Evolutionary conservation across 2,113 vertebrate species (phyloP).

Genomic region (Microtus oregoni): DNA sequence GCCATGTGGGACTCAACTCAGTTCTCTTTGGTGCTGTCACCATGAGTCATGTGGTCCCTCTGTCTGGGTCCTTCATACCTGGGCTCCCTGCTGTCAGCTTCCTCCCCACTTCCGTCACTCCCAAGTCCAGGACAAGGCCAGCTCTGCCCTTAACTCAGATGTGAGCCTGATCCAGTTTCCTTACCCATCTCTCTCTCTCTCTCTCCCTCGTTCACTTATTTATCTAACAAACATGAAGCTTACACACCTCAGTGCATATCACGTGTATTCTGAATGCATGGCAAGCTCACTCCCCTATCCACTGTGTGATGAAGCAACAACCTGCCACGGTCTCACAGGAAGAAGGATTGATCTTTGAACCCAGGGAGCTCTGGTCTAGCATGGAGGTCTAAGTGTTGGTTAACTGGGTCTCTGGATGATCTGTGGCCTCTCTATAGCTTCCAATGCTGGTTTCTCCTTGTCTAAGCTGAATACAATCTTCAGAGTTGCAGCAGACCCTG

Average conservation of each 20-base stretch:
- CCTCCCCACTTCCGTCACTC: accelerated
- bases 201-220: too few relatives aligned
- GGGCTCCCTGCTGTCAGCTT: background rate
- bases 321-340: background rate
- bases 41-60: background rate
- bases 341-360: background rate
- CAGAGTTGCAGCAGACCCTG: background rate
- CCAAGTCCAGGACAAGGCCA: background rate
- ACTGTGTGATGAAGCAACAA: background rate
- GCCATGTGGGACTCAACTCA: background rate
- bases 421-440: background rate
- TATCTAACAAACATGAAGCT: background rate
- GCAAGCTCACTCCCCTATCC: background rate
- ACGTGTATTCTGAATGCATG: background rate
- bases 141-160: background rate
- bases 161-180: background rate
- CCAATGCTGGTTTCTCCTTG: background rate
- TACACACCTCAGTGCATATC: background rate
- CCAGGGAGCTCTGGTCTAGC: background rate
- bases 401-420: background rate
- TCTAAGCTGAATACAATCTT: accelerated
- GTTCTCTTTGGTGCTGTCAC: background rate
- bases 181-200: background rate
- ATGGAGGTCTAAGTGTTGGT: background rate
- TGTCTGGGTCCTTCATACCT: accelerated